A percentile compares a stretch with the other conserved stretches of the same genome.
These are phyloP conservation scores for Todus mexicanus DNA, from an alignment of 2,797 vertebrate genomes.

Conservation along the genomic window DNA sequence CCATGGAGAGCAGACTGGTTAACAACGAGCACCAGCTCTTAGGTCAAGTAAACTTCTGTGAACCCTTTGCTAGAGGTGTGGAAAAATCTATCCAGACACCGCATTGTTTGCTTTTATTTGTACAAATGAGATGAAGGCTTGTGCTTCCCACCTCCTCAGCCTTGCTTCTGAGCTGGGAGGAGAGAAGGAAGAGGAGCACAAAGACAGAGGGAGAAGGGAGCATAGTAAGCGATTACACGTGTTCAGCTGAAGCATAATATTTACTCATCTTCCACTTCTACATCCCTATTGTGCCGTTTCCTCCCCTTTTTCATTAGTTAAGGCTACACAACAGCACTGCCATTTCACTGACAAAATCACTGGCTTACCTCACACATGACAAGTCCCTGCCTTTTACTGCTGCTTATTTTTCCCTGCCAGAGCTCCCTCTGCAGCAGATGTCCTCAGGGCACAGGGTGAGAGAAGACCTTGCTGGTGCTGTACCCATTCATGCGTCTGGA, in stretches of 20 bases:
- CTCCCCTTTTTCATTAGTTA: neutral
- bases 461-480: neutral
- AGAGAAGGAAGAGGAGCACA: neutral
- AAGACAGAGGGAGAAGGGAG: neutral
- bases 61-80: neutral
- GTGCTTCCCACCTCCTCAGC: neutral
- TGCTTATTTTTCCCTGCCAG: neutral
- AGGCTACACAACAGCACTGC: neutral
- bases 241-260: neutral
- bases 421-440: neutral
- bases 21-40: neutral
- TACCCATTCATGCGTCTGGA: neutral
- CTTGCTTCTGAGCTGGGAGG: neutral
- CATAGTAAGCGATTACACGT: neutral
- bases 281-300: neutral
- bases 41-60: neutral
- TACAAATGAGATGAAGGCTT: neutral
- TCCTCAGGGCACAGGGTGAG: neutral
- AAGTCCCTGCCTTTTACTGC: neutral
- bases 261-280: neutral
- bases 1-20: neutral
- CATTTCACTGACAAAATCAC: neutral
- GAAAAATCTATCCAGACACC: neutral
- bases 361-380: neutral
- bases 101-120: neutral